Evolutionary conservation across 2,113 vertebrate genomes (phyloP), one percentile per base, ranked within the genome.

Genomic region (Scatophagus argus): DNA sequence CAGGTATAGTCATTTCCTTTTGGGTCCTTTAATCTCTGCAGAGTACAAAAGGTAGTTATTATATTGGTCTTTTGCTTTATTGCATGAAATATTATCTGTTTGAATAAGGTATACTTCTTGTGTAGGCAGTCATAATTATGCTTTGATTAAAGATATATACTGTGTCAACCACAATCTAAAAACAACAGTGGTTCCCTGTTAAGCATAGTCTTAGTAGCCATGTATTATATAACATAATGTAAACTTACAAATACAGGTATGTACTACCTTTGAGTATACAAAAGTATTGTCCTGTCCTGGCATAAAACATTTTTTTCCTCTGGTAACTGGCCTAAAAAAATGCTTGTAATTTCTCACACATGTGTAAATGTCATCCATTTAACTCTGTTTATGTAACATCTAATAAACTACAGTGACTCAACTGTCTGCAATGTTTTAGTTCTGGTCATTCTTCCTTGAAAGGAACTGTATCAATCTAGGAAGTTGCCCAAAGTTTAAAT

Each of bases 351-450:
- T 16, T 34, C 19, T 21, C 19, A 51, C 41, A 43, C 6, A 61
- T 51, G 14, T 77, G 44, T 59, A 61, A 60, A 52, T 54, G 16
- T 47, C 2, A 17, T 34, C 44, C 6, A 51, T 78, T 27, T 78
- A 65, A 47, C 38, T 72, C 34, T 61, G 19, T 63, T 41, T 13
- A 19, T 80, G n/a, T 67, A 67, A 67, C n/a, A 73, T 68, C 0
- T 64, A 89, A 82, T 83, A 86, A 83, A 77, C 16, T 5, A 55
- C 3, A 49, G 58, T 5, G 1, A 39, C 31, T 70, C 3, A 47
- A 19, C 11, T 41, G 27, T 58, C 5, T 23, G 13, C 17, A 43
- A 41, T 64, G 21, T 58, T 70, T 55, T 58, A 32, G 43, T 31
- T 54, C 8, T 54, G 3, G 51, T 51, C 13, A 17, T 7, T 25